Percentiles rank a stretch among this genome's conserved stretches.
Conservation (phyloP, 2,113 vertebrate species). For the Corynorhinus townsendii region DNA sequence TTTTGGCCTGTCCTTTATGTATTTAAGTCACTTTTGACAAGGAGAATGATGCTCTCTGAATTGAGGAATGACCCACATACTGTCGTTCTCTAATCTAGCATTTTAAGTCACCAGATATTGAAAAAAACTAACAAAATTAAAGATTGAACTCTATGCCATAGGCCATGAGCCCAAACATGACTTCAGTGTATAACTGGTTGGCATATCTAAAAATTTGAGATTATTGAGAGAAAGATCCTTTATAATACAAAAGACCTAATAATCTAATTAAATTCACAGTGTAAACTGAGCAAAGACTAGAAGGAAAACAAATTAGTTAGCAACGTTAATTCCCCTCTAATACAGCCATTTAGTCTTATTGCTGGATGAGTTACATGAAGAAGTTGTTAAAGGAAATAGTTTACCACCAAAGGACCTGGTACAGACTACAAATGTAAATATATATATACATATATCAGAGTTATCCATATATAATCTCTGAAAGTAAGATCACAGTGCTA, state of each 20-base stretch:
- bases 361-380: not conserved
- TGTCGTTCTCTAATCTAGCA: constrained; percentile 6
- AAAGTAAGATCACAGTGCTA: constrained; percentile 20
- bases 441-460: not conserved
- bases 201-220: not conserved
- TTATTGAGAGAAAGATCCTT: not conserved
- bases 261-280: constrained; percentile 30
- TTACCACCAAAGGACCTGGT: not conserved
- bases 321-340: not conserved
- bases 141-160: not conserved
- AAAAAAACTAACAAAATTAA: constrained; percentile 2
- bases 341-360: not conserved
- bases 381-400: not conserved
- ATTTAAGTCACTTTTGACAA: not conserved
- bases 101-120: constrained; percentile 29
- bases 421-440: not conserved
- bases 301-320: not conserved
- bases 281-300: not conserved
- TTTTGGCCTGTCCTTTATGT: not conserved
- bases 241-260: not conserved
- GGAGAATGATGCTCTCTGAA: constrained; percentile 14
- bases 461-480: constrained; percentile 15
- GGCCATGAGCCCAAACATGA: not conserved
- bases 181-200: not conserved
- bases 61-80: not conserved